A percentile compares a stretch with the other conserved stretches of the same genome.
Evolutionary conservation across 2,113 vertebrate genomes (phyloP).

Genomic region (Tachysurus vachellii): DNA sequence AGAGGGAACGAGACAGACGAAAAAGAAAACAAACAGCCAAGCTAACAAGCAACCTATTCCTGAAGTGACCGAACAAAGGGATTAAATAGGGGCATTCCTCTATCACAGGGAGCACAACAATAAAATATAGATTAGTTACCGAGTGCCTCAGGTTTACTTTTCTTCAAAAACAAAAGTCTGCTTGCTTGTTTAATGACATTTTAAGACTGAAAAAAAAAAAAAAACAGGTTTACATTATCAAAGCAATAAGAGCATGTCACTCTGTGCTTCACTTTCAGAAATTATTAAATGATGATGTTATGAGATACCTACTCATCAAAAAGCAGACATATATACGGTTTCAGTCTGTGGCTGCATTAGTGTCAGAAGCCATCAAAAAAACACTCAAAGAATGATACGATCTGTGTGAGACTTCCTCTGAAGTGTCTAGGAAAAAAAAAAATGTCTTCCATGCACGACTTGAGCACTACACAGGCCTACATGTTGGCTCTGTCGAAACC

Average conservation of each 20-base stretch:
- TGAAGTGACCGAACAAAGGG: constrained; percentile 58
- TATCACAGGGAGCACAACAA: constrained; percentile 19
- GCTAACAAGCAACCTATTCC: constrained; percentile 67
- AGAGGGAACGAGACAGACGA: constrained; percentile 43
- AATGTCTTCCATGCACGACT: constrained; percentile 23
- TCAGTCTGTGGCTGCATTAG: constrained; percentile 70
- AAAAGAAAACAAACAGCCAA: constrained; percentile 67
- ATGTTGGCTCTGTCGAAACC: constrained; percentile 52
- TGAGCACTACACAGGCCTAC: constrained; percentile 51
- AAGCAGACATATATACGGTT: constrained; percentile 69
- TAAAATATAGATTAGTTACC: constrained; percentile 48
- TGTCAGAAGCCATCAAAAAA: constrained; percentile 70
- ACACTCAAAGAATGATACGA: constrained; percentile 57
- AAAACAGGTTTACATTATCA: constrained; percentile 28
- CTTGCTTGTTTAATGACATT: background rate
- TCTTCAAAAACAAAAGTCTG: constrained; percentile 7
- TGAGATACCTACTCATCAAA: constrained; percentile 65
- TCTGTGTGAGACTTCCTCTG: constrained; percentile 58
- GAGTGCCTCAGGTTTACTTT: constrained; percentile 15
- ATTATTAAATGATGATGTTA: constrained; percentile 69
- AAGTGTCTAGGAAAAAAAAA: constrained; percentile 48
- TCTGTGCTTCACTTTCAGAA: constrained; percentile 68
- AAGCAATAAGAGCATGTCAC: constrained; percentile 63
- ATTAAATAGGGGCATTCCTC: constrained; percentile 56
- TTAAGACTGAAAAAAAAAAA: background rate